Evolutionary conservation across 2,888 invertebrate genomes (phyloP).

Genomic region (Nemoura dubitans): DNA sequence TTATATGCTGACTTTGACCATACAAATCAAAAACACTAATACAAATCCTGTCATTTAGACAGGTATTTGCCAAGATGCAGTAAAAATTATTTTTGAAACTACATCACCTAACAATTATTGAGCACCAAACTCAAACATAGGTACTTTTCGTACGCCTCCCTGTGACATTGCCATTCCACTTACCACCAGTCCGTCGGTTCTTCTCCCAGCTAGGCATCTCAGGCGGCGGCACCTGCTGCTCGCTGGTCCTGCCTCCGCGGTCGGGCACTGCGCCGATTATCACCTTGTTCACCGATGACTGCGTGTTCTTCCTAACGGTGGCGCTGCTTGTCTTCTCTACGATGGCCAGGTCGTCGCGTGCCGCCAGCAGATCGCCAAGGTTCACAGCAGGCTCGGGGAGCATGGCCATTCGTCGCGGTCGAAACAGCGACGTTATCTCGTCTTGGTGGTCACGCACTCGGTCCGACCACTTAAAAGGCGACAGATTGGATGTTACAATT

Average conservation of each 20-base stretch:
- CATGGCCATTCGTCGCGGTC: conserved; percentile 64
- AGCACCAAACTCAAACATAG: too few species aligned
- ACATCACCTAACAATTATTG: too few species aligned
- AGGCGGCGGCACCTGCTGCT: conserved; percentile 91
- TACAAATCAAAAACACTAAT: too few species aligned
- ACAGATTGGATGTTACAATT: too few species aligned
- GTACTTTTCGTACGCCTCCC: too few species aligned
- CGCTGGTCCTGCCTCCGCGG: conserved; percentile 90
- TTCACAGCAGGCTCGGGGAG: conserved; percentile 71
- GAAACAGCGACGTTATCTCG: conserved; percentile 70
- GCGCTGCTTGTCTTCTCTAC: conserved; percentile 94
- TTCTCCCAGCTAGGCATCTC: conserved; percentile 98
- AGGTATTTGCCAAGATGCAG: too few species aligned
- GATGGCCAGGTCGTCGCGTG: conserved; percentile 83
- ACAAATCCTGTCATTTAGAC: too few species aligned
- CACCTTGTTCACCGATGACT: conserved; percentile 84
- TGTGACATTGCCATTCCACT: too few species aligned
- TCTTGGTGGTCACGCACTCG: conserved; percentile 78
- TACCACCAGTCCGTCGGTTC: conserved; percentile 50
- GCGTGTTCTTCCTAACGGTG: conserved; percentile 84
- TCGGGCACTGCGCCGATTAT: conserved; percentile 95
- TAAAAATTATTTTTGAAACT: too few species aligned
- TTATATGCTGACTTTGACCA: too few species aligned
- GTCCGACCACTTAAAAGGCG: conserved; percentile 78
- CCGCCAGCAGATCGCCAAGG: conserved; percentile 83